Conservation (phyloP, 2,797 vertebrate species). For the Rhabdomys pumilio region DNA sequence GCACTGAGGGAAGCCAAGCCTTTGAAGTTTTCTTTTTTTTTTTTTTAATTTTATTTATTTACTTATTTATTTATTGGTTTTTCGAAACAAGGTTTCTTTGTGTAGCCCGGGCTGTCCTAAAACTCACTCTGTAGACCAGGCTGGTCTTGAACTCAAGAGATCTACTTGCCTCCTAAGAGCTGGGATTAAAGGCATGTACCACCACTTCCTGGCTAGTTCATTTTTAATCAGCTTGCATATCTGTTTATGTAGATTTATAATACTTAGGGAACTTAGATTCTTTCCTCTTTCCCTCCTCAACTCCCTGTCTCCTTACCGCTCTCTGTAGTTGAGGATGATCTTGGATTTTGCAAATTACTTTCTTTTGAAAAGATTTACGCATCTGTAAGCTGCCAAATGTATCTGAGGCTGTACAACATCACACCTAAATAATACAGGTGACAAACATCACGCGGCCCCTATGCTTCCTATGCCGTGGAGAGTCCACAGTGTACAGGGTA, state of each 20-base stretch:
- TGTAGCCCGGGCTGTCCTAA: background rate
- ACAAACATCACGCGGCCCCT: background rate
- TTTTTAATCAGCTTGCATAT: conserved; percentile 9
- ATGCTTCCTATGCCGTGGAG: background rate
- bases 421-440: background rate
- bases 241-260: background rate
- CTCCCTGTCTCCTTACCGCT: too few species aligned
- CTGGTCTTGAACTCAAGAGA: background rate
- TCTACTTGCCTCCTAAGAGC: background rate
- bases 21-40: conserved; percentile 23
- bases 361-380: conserved; percentile 11
- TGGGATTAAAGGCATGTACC: background rate
- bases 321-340: background rate
- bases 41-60: background rate
- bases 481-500: background rate
- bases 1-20: background rate
- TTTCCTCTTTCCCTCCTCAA: background rate
- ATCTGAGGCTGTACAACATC: background rate
- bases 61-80: background rate
- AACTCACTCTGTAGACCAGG: background rate
- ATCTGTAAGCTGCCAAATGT: background rate
- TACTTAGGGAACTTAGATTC: conserved; percentile 4
- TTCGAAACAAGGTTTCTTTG: background rate
- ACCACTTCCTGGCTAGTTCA: background rate
- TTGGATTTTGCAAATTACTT: background rate